Base-by-base conservation (phyloP, 2,113 vertebrate species). In the Phalacrocorax brasilianus region DNA sequence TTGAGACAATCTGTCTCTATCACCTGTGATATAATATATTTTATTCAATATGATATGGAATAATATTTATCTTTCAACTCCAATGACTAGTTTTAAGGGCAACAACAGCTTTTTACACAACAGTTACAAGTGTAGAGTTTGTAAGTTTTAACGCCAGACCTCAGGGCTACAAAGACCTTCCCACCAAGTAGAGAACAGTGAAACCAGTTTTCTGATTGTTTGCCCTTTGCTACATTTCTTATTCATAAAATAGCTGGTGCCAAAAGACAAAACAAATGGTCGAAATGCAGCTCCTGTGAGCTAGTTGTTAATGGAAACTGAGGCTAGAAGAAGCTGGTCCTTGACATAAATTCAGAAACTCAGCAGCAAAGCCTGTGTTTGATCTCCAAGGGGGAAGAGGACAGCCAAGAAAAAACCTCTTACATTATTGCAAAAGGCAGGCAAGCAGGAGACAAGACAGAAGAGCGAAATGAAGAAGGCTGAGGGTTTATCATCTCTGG, bases 1-100 rank as follows among this genome's bases (percentile, higher is more conserved):
- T 98, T 98, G 98, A 98, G 97, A 98, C 98, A 98, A 98, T 98
- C 98, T 98, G 98, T 98, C 98, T 98, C 98, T 95, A 98, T 98
- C 98, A 98, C 97, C 98, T 98, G 97, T 98, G 98, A 98, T 98
- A 98, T 98, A 98, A 98, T 98, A 98, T 96, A 98, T 98, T 98
- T 98, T 98, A 98, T 98, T 98, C 97, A 98, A 98, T 98, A 98
- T 97, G 98, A 97, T 97, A 97, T 76, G 63, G 95, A 98, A 98
- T 98, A 98, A 98, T 98, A 98, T 98, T 98, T 98, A 98, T 98
- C 98, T 98, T 98, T 98, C 98, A 98, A 97, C 84, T 97, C 88
- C 97, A 97, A 96, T 96, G 96, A 97, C 96, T 98, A 95, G 82
- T 92, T 97, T 97, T 97, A 96, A 92, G 93, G 74, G 95, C 95